These are phyloP conservation scores for Clarias batrachus DNA, from an alignment of 2,113 vertebrate species.

Conservation along the genomic window DNA sequence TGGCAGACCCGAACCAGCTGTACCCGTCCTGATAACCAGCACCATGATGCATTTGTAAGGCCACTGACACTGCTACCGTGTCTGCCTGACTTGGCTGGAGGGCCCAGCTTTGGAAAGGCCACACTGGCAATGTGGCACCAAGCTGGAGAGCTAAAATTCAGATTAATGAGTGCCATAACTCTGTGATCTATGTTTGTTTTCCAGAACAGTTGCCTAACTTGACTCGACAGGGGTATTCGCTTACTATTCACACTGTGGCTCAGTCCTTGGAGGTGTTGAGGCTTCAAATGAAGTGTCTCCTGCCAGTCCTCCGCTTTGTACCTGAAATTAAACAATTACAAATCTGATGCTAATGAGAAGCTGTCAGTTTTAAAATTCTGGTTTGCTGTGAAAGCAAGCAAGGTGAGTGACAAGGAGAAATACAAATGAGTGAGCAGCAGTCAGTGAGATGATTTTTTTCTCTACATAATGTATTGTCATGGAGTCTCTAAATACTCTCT, in stretches of 20 bases:
- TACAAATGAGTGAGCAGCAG: conserved; percentile 4
- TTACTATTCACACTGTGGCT: conserved; percentile 37
- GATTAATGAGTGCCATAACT: conserved; percentile 34
- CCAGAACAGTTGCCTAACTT: conserved; percentile 7
- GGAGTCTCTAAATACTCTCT: neutral
- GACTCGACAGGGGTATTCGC: neutral
- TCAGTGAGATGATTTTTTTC: neutral
- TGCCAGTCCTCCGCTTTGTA: neutral
- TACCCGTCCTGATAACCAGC: conserved; percentile 26
- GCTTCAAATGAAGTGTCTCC: conserved; percentile 4
- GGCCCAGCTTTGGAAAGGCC: conserved; percentile 10
- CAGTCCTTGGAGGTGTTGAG: neutral
- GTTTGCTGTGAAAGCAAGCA: conserved; percentile 12
- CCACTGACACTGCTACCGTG: conserved; percentile 18
- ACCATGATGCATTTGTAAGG: conserved; percentile 15
- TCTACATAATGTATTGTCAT: neutral
- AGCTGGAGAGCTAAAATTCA: neutral
- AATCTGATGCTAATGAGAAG: conserved; percentile 35
- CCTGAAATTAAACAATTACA: conserved; percentile 16
- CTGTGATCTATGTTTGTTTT: conserved; percentile 23
- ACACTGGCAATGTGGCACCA: neutral
- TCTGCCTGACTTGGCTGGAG: neutral
- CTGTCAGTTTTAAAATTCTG: conserved; percentile 17
- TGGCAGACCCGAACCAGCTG: conserved; percentile 32
- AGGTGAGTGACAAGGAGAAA: conserved; percentile 11